Evolutionary conservation across 64 coral and sea anemone species (phyloP), one percentile per base, ranked within the genome.

Genomic region (Dendronephthya gigantea): DNA sequence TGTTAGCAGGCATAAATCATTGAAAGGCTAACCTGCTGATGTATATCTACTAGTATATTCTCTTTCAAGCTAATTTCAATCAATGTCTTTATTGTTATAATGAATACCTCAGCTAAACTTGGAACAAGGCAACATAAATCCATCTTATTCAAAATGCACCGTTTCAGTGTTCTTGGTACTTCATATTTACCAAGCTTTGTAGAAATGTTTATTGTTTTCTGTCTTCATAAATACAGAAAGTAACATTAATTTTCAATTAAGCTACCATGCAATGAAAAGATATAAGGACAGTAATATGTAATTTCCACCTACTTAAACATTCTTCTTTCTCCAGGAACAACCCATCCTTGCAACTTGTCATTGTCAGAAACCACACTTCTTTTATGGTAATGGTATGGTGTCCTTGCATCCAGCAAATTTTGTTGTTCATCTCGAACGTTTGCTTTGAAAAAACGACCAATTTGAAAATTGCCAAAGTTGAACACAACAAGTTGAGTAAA

Each of bases 241-340:
- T n/a, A n/a, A n/a, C n/a, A n/a, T n/a, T n/a, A n/a, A n/a, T n/a
- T n/a, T n/a, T n/a, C 50, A 52, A 52, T 22, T 16, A 52, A 2
- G 50, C 50, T 52, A n/a, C n/a, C n/a, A n/a, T n/a, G n/a, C n/a
- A n/a, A n/a, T n/a, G n/a, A n/a, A n/a, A n/a, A n/a, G n/a, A n/a
- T n/a, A n/a, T n/a, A n/a, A n/a, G n/a, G n/a, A n/a, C n/a, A n/a
- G n/a, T n/a, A n/a, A n/a, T 45, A 11, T 45, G 11, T 45, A 45
- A 6, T 11, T 45, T 4, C 58, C 19, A 66, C 72, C 37, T 79
- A 79, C 72, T 79, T 34, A 79, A 33, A 79, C 36, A 79, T 85
- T 12, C 83, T 89, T 34, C 90, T 88, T 81, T 97, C 86, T 89
- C 94, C 94, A 84, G 94, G 94, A 49, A 97, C 82, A 82, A 97